Base-by-base conservation (phyloP, 2,113 vertebrate genomes). In the Clinocottus analis region DNA sequence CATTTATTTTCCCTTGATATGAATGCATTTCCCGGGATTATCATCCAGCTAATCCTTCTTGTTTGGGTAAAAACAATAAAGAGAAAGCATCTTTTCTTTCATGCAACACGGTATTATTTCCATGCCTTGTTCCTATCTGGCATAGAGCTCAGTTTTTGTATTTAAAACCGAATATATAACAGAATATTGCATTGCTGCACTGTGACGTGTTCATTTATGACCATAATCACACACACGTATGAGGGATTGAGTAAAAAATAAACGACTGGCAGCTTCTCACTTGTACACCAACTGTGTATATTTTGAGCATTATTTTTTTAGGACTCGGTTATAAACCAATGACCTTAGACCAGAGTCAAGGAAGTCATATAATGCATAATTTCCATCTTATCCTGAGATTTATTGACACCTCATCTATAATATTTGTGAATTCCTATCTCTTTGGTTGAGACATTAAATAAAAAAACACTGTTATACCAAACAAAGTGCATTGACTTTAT, bases 401-500 rank as follows among this genome's bases (percentile, higher is more conserved):
- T 10, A 11, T 60, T 33, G 58, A 33, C 8, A 35, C 29, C 11
- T 64, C 25, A 19, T 3, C 13, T 7, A 11, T 64, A 25, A 27
- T 55, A 49, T 6, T 19, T 3, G 13, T 58, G 10, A 43, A 58
- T 13, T 56, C 35, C 29, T 19, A 43, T 60, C 11, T 33, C 25
- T 35, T 61, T 72, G 1, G 19, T 68, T 4, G 16, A 17, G 1
- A n/a, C n/a, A 49, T 27, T 45, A 35, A 77, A 77, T 53, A 70
- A 56, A 43, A 51, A 60, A 31, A 49, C 23, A 59, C 64, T 33
- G 12, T 72, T 23, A 27, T 10, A 17, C 13, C 55, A 79, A 70
- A 67, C 10, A 59, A 53, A 3, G 25, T 31, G 58, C 12, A 68
- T 29, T 2, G 3, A 39, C 17, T 79, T 86, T 63, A 80, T 77